Conservation (phyloP, 2,888 invertebrate genomes). For the Eilema sororculum region DNA sequence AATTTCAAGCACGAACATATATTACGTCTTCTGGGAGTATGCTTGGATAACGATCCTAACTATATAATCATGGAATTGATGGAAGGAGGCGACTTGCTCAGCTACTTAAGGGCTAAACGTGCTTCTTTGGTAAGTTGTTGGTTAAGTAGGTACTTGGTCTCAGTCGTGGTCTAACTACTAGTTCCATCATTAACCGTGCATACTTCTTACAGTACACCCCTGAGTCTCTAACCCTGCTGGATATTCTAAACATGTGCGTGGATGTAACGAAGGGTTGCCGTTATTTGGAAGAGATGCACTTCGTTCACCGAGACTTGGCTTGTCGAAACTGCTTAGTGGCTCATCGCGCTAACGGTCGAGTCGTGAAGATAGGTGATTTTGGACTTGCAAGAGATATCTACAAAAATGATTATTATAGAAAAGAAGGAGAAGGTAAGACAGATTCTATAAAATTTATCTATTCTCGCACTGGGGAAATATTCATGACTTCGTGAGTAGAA, state of each 20-base stretch:
- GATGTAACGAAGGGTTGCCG: slow-evolving; percentile 98
- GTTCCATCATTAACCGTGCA: neutral
- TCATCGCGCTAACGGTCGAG: slow-evolving; percentile 89
- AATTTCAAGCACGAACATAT: slow-evolving; percentile 99
- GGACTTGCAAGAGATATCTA: slow-evolving; percentile 98
- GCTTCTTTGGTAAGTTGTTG: slow-evolving; percentile 88
- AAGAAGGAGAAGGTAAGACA: slow-evolving; percentile 92
- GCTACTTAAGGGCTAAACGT: slow-evolving; percentile 94
- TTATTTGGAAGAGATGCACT: slow-evolving; percentile 98
- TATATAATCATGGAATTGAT: slow-evolving; percentile 98
- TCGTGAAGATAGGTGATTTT: slow-evolving; percentile 99
- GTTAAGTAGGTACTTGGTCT: too few relatives aligned
- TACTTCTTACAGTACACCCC: slow-evolving; percentile 83
- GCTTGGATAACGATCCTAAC: slow-evolving; percentile 96
- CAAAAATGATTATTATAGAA: slow-evolving; percentile 98
- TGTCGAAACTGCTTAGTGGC: slow-evolving; percentile 98
- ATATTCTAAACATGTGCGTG: slow-evolving; percentile 96
- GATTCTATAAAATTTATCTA: neutral
- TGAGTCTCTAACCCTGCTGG: slow-evolving; percentile 91
- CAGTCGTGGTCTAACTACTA: neutral
- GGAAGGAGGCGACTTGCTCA: slow-evolving; percentile 98
- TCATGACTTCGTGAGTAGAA: neutral
- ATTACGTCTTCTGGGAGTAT: slow-evolving; percentile 96
- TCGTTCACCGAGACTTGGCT: slow-evolving; percentile 98
- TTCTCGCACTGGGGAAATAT: neutral